phyloP scores from a whole-genome alignment of 2,888 invertebrate species.

The Drosophila mimica region DNA sequence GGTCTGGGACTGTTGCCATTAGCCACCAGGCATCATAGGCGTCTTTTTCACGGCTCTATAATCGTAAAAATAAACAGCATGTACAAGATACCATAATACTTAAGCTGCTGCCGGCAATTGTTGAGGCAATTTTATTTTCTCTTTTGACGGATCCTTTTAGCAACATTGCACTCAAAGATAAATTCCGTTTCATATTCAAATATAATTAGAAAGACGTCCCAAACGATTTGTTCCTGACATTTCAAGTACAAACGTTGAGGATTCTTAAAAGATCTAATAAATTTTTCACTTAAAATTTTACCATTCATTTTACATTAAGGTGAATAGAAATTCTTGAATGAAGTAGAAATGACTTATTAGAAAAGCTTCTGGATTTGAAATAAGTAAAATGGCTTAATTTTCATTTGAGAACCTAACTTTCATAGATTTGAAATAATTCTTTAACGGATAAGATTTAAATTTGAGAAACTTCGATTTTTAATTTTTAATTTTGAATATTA shows the following conservation, averaged over 20 bases:
- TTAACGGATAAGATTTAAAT: background rate
- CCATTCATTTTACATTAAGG: background rate
- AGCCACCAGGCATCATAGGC: background rate
- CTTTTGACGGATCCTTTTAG: conserved; percentile 20
- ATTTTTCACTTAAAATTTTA: background rate
- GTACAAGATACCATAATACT: conserved; percentile 16
- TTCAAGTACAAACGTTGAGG: background rate
- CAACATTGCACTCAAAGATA: background rate
- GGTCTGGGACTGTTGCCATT: conserved; percentile 3
- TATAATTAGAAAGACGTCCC: background rate
- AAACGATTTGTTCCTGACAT: background rate
- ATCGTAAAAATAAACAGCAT: conserved; percentile 53
- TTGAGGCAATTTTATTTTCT: conserved; percentile 33
- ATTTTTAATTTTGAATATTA: too few species aligned
- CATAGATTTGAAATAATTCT: background rate
- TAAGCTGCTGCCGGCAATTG: conserved; percentile 2
- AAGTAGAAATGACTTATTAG: background rate
- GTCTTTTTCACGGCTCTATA: conserved; percentile 26
- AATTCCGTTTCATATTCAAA: background rate
- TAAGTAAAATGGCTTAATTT: background rate
- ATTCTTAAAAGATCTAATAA: background rate
- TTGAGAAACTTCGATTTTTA: background rate
- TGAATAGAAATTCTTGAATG: background rate
- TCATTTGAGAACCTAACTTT: background rate
- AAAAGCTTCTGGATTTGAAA: background rate